Percentiles rank a stretch among this genome's conserved stretches.
phyloP scores from a whole-genome alignment of 2,797 vertebrate species.

The Aythya fuligula region DNA sequence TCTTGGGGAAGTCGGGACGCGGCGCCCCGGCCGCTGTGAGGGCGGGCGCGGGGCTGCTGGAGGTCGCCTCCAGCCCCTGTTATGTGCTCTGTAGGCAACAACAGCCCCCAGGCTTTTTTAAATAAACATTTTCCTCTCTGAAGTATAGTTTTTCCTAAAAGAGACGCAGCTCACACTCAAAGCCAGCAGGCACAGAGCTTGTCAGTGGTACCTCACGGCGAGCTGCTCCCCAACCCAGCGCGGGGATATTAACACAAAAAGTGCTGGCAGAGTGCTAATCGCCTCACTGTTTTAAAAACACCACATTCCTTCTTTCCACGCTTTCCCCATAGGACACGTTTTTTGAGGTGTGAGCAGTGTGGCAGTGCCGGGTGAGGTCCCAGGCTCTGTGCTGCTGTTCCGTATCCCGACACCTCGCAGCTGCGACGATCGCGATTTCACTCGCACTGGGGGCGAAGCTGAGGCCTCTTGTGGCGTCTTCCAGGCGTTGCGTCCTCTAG shows the following conservation, averaged over 20 bases:
- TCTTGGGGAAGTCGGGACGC: not conserved
- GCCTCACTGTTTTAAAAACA: not conserved
- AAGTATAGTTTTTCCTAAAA: no score
- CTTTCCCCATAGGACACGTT: fast-evolving
- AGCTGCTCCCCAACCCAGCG: not conserved
- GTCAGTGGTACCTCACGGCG: no score
- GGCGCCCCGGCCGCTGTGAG: not conserved
- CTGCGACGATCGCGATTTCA: no score
- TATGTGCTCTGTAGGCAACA: no score
- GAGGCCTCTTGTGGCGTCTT: conserved; percentile 28
- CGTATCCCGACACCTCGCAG: no score
- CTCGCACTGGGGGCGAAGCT: not conserved
- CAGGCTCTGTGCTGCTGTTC: not conserved
- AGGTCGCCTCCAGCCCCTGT: no score
- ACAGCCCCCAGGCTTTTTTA: no score
- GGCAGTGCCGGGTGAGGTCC: no score
- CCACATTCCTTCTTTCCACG: not conserved
- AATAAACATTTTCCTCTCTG: no score
- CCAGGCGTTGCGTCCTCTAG: not conserved
- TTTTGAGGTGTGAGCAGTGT: not conserved
- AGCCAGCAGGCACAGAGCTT: not conserved
- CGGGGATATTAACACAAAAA: not conserved
- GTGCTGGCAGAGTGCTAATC: not conserved
- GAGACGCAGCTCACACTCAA: no score
- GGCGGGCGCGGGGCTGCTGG: no score